Evolutionary conservation across 2,113 vertebrate species (phyloP).

Genomic region (Solea solea): DNA sequence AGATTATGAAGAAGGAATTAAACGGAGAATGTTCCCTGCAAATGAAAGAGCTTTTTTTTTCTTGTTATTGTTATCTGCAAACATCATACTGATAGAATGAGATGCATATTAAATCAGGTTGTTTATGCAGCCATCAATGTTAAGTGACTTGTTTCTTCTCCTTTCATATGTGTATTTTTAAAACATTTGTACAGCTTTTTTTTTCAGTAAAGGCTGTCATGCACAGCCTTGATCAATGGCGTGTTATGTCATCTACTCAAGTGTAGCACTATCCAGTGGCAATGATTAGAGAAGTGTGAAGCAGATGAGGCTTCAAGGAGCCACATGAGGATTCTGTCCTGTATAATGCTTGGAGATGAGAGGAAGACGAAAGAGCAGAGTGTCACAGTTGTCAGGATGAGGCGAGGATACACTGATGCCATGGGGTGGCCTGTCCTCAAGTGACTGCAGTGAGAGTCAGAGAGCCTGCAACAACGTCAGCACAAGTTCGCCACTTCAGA

Average conservation of each 20-base stretch:
- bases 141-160: conserved; percentile 1
- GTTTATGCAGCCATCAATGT: conserved; percentile 33
- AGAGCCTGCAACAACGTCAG: background rate
- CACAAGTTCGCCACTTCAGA: background rate
- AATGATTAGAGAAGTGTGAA: conserved; percentile 67
- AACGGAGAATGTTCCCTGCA: background rate
- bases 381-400: conserved; percentile 49
- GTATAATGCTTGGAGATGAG: conserved; percentile 44
- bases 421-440: conserved; percentile 40
- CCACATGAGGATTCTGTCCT: conserved; percentile 50
- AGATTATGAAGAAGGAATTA: conserved; percentile 8
- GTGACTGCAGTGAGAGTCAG: conserved; percentile 24
- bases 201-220: background rate
- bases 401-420: conserved; percentile 41
- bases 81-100: conserved; percentile 24
- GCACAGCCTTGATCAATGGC: conserved; percentile 23
- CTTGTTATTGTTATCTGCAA: background rate
- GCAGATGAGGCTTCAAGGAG: conserved; percentile 63
- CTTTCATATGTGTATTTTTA: conserved; percentile 16
- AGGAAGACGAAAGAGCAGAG: conserved; percentile 52
- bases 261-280: conserved; percentile 63
- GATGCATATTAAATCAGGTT: conserved; percentile 14
- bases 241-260: conserved; percentile 48
- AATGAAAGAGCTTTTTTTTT: conserved; percentile 15
- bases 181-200: too few species aligned